These are phyloP conservation scores for Zosterops borbonicus DNA, from an alignment of 2,113 vertebrate genomes.

Conservation along the genomic window DNA sequence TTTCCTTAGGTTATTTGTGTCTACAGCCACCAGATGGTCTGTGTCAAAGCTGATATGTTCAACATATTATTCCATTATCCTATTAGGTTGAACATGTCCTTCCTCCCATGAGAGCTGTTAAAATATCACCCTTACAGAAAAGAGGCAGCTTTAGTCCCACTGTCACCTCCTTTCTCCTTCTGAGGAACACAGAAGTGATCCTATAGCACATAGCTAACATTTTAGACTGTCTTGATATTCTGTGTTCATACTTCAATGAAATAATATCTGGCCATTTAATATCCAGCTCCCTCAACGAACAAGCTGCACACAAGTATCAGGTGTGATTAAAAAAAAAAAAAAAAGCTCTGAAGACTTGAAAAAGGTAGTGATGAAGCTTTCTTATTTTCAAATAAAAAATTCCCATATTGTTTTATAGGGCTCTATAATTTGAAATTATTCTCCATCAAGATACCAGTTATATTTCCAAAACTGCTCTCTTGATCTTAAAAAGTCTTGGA, in stretches of 20 bases:
- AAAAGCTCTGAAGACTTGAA: background rate
- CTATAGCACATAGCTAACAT: background rate
- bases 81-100: constrained; percentile 75
- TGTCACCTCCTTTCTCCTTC: constrained; percentile 22
- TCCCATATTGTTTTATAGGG: background rate
- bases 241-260: background rate
- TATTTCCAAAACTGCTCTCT: background rate
- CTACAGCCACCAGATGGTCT: constrained; percentile 74
- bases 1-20: constrained; percentile 70
- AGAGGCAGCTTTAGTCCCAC: constrained; percentile 22
- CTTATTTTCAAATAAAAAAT: background rate
- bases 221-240: background rate
- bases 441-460: background rate
- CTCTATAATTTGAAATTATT: background rate
- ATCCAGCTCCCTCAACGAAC: background rate
- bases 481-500: constrained; percentile 5
- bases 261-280: background rate
- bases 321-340: no score
- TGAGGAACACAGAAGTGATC: background rate
- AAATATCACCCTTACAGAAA: constrained; percentile 28
- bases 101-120: constrained; percentile 75
- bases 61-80: constrained; percentile 76
- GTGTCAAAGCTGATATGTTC: constrained; percentile 64
- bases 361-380: background rate
- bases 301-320: background rate